Percentiles rank a stretch among this genome's conserved stretches.
phyloP scores from a whole-genome alignment of 2,113 vertebrate species.

The Rhinichthys klamathensis region DNA sequence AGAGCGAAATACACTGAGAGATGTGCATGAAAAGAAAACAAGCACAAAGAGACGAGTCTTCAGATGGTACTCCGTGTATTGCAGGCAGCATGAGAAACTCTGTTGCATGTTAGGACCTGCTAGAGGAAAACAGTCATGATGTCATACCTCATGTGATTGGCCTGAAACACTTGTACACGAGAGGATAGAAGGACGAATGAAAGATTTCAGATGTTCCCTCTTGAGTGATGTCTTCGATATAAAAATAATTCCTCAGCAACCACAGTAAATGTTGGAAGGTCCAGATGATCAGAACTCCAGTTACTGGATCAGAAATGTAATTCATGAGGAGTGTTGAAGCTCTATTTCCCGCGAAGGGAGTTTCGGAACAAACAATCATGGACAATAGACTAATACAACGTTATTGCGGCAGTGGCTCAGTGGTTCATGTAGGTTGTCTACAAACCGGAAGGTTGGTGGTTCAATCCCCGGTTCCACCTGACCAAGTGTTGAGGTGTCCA shows the following conservation, averaged over 20 bases:
- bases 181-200: neutral
- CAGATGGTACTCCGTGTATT: slow-evolving; percentile 10
- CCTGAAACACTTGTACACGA: neutral
- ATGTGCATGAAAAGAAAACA: neutral
- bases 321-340: neutral
- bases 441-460: too few species aligned
- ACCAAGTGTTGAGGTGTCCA: too few species aligned
- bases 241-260: neutral
- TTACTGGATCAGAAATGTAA: neutral
- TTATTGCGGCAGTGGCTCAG: too few species aligned
- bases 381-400: neutral
- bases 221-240: neutral
- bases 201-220: slow-evolving; percentile 23
- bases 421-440: too few species aligned
- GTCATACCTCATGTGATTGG: slow-evolving; percentile 40
- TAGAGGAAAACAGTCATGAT: slow-evolving; percentile 37
- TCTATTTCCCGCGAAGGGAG: neutral
- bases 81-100: slow-evolving; percentile 18
- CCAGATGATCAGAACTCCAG: neutral
- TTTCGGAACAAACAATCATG: neutral
- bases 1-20: neutral
- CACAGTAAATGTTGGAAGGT: slow-evolving; percentile 33
- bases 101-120: slow-evolving; percentile 44
- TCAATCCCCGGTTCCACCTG: too few species aligned
- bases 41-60: slow-evolving; percentile 35